These are phyloP conservation scores for Coenonympha glycerion DNA, from an alignment of 2,888 invertebrate genomes.

Conservation along the genomic window DNA sequence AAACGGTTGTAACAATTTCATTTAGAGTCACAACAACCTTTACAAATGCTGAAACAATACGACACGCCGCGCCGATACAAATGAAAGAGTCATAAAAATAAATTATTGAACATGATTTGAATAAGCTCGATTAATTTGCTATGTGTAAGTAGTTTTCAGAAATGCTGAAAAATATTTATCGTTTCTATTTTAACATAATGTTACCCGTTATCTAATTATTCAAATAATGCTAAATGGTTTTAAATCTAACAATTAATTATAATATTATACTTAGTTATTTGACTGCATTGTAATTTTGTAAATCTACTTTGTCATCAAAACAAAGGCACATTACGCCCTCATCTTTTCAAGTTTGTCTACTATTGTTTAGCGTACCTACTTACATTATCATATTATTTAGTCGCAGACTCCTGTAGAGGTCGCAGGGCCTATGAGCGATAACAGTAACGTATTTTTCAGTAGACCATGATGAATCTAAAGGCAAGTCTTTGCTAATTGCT, in stretches of 20 bases:
- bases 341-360: slow-evolving; percentile 14
- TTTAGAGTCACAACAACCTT: slow-evolving; percentile 21
- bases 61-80: background rate
- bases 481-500: no score
- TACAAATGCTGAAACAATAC: slow-evolving; percentile 15
- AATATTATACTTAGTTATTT: no score
- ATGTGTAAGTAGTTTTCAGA: background rate
- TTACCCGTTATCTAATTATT: no score
- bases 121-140: slow-evolving; percentile 1
- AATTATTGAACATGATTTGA: slow-evolving; percentile 8
- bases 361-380: slow-evolving; percentile 17
- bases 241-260: no score
- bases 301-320: background rate
- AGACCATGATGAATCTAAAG: no score
- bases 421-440: no score
- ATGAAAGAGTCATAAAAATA: slow-evolving; percentile 11
- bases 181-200: no score
- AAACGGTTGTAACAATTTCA: slow-evolving; percentile 23
- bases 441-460: no score
- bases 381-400: no score
- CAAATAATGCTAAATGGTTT: no score
- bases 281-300: background rate
- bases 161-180: no score
- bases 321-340: slow-evolving; percentile 20
- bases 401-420: no score